Conservation (phyloP, 1,140 invertebrate species). For the Prorops nasuta region DNA sequence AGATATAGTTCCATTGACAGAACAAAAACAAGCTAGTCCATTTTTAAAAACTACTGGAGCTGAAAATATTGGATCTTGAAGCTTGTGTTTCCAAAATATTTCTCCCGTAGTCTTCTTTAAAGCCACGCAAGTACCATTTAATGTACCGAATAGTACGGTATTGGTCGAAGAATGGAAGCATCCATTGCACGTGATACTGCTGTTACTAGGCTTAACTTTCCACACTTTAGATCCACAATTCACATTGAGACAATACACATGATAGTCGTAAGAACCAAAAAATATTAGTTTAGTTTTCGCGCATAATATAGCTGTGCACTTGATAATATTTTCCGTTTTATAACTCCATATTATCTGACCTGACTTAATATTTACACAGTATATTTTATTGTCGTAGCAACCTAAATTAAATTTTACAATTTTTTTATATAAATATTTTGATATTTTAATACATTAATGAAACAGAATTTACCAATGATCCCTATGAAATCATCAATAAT, state of each 20-base stretch:
- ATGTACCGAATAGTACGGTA: slow-evolving; percentile 57
- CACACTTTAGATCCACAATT: slow-evolving; percentile 50
- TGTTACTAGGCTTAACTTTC: slow-evolving; percentile 49
- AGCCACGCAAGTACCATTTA: slow-evolving; percentile 61
- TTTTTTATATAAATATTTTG: neutral
- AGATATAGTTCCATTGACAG: slow-evolving; percentile 61
- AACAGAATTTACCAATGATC: slow-evolving; percentile 45
- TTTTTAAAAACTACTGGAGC: slow-evolving; percentile 57
- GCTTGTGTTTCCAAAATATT: slow-evolving; percentile 55
- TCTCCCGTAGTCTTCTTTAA: slow-evolving; percentile 50
- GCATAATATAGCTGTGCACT: slow-evolving; percentile 63
- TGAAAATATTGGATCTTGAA: slow-evolving; percentile 65
- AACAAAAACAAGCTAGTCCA: slow-evolving; percentile 57
- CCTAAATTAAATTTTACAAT: slow-evolving; percentile 51
- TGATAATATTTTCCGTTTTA: slow-evolving; percentile 63
- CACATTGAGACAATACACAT: slow-evolving; percentile 62
- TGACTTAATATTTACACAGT: slow-evolving; percentile 60
- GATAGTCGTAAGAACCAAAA: slow-evolving; percentile 70
- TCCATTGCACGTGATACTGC: slow-evolving; percentile 64
- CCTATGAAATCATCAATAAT: slow-evolving; percentile 36
- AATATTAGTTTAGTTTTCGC: slow-evolving; percentile 51
- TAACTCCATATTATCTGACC: slow-evolving; percentile 64
- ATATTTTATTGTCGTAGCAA: slow-evolving; percentile 67
- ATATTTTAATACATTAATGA: neutral
- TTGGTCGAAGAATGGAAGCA: slow-evolving; percentile 50